A percentile compares a stretch with the other conserved stretches of the same genome.
These are phyloP conservation scores for Noctuana brunneofusca DNA, from an alignment of 2,888 invertebrate species.

Conservation along the genomic window DNA sequence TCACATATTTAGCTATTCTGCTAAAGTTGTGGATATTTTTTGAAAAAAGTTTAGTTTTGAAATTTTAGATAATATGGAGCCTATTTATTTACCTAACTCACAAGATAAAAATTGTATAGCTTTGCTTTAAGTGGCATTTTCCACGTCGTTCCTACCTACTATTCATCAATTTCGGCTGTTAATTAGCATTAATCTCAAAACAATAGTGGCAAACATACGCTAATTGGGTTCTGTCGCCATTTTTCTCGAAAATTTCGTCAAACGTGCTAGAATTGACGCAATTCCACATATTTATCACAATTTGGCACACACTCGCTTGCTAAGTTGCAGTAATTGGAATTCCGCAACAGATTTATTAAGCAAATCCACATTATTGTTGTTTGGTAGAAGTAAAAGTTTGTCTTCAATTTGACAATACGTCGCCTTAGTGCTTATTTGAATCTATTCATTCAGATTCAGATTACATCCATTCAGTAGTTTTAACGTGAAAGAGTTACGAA, in stretches of 20 bases:
- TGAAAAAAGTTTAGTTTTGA: background rate
- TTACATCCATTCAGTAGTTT: too few species aligned
- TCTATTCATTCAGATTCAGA: too few species aligned
- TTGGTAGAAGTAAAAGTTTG: background rate
- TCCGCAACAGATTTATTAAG: conserved; percentile 1
- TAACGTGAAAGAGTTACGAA: too few species aligned
- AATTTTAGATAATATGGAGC: too few species aligned
- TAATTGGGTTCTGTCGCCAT: conserved; percentile 11
- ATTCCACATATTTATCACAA: conserved; percentile 11
- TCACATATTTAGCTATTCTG: too few species aligned
- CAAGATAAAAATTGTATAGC: background rate
- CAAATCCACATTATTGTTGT: background rate
- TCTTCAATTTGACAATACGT: background rate
- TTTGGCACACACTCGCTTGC: conserved; percentile 7
- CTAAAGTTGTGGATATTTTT: too few species aligned
- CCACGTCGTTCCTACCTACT: too few species aligned
- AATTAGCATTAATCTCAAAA: background rate
- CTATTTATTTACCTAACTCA: too few species aligned
- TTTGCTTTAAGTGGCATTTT: background rate
- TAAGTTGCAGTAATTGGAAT: background rate
- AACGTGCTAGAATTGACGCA: conserved; percentile 4
- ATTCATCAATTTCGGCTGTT: background rate
- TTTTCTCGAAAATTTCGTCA: conserved; percentile 11
- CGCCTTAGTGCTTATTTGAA: too few species aligned
- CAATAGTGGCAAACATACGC: conserved; percentile 7